Evolutionary conservation across 2,113 vertebrate genomes (phyloP).

Genomic region (Coreoperca whiteheadi): DNA sequence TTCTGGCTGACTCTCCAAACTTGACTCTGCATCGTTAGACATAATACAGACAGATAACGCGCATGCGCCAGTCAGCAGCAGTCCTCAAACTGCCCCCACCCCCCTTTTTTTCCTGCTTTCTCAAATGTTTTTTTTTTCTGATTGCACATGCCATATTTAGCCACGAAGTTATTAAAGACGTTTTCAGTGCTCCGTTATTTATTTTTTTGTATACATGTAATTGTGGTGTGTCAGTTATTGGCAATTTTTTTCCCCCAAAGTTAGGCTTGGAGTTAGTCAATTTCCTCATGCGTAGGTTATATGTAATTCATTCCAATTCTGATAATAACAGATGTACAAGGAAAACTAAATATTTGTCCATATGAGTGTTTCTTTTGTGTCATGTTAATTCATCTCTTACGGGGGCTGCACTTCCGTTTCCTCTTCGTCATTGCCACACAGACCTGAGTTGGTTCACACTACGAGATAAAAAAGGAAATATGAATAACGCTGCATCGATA

Average conservation of each 20-base stretch:
- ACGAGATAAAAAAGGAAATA: conserved; percentile 10
- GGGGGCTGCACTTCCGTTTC: conserved; percentile 65
- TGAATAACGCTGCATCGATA: background rate
- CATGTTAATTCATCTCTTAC: background rate
- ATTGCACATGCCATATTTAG: background rate
- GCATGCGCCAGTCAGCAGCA: conserved; percentile 34
- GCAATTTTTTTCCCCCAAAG: no score
- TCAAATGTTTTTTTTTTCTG: background rate
- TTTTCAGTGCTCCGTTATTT: background rate
- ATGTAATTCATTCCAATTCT: background rate
- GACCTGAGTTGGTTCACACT: conserved; percentile 6
- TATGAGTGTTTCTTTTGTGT: background rate
- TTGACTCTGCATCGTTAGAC: background rate
- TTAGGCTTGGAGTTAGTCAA: background rate
- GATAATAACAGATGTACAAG: background rate
- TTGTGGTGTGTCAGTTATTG: background rate
- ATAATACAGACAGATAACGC: background rate
- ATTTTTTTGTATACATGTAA: background rate
- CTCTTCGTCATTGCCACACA: conserved; percentile 33
- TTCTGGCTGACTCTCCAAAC: background rate
- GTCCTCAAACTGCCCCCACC: accelerated
- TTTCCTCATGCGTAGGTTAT: background rate
- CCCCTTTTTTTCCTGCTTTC: background rate
- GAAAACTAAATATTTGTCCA: background rate
- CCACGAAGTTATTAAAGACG: no score